Percentiles rank a stretch among this genome's conserved stretches.
These are phyloP conservation scores for Gobiocypris rarus DNA, from an alignment of 2,113 vertebrate genomes.

Conservation along the genomic window DNA sequence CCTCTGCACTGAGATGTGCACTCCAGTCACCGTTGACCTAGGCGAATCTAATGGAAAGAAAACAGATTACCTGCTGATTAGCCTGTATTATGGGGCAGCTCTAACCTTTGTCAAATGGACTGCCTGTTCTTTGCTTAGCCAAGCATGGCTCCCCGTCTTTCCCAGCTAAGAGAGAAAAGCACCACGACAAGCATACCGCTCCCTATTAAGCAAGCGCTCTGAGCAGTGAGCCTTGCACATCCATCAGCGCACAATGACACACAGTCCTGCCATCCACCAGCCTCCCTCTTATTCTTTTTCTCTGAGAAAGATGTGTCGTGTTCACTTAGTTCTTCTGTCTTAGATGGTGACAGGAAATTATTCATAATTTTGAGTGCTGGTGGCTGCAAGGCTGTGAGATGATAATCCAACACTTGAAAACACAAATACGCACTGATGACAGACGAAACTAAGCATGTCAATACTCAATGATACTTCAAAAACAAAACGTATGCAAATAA, in stretches of 20 bases:
- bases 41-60: constrained; percentile 58
- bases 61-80: constrained; percentile 71
- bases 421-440: constrained; percentile 24
- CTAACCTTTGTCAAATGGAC: constrained; percentile 72
- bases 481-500: constrained; percentile 21
- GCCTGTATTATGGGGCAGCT: constrained; percentile 66
- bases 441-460: constrained; percentile 1
- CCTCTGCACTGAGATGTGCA: constrained; percentile 30
- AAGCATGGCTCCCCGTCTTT: constrained; percentile 61
- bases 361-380: constrained; percentile 10
- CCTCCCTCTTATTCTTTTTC: neutral
- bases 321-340: constrained; percentile 30
- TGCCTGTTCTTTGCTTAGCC: constrained; percentile 62
- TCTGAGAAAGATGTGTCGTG: constrained; percentile 34
- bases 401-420: constrained; percentile 38
- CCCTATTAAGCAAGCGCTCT: constrained; percentile 76
- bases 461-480: constrained; percentile 9
- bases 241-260: constrained; percentile 69
- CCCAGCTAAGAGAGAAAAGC: constrained; percentile 28
- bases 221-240: constrained; percentile 70
- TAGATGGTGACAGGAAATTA: constrained; percentile 6
- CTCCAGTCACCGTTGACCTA: constrained; percentile 61
- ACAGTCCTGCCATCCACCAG: constrained; percentile 24
- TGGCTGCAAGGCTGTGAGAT: neutral
- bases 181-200: constrained; percentile 66